These are phyloP conservation scores for Acanthis flammea DNA, from an alignment of 2,797 vertebrate species.

Conservation along the genomic window DNA sequence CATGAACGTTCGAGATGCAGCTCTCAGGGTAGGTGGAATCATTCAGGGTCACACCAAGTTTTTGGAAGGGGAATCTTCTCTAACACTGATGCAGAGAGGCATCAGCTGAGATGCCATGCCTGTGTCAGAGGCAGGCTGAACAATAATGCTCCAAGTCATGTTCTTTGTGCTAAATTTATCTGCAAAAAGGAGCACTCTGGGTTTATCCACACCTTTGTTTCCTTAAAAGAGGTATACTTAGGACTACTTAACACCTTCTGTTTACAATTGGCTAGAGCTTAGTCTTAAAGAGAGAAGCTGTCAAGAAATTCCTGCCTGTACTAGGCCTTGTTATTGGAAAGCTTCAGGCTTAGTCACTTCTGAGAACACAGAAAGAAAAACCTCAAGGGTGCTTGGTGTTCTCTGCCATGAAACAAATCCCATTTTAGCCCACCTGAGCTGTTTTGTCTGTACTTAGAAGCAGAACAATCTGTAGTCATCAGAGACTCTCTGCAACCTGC, in stretches of 20 bases:
- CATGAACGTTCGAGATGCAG: slow-evolving; percentile 90
- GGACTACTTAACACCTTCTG: not conserved
- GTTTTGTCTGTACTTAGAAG: not conserved
- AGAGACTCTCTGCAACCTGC: not conserved
- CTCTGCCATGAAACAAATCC: not conserved
- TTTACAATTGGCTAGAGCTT: not conserved
- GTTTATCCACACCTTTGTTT: not conserved
- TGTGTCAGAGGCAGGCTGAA: not conserved
- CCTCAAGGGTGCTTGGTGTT: not conserved
- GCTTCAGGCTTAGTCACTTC: not conserved
- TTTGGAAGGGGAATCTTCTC: not conserved
- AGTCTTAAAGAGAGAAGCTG: not conserved
- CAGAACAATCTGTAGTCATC: not conserved
- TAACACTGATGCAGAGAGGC: not conserved
- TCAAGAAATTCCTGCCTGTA: not conserved
- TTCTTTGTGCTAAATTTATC: not conserved
- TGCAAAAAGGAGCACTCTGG: not conserved
- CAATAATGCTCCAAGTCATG: not conserved
- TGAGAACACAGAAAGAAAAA: not conserved
- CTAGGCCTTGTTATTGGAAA: not conserved
- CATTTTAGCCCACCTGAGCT: not conserved
- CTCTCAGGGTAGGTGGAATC: slow-evolving; percentile 84
- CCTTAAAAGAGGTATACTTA: not conserved
- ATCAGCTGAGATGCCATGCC: not conserved
- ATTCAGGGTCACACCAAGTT: not conserved